phyloP scores from a whole-genome alignment of 92 coral and sea anemone species.

The Pocillopora grandis region DNA sequence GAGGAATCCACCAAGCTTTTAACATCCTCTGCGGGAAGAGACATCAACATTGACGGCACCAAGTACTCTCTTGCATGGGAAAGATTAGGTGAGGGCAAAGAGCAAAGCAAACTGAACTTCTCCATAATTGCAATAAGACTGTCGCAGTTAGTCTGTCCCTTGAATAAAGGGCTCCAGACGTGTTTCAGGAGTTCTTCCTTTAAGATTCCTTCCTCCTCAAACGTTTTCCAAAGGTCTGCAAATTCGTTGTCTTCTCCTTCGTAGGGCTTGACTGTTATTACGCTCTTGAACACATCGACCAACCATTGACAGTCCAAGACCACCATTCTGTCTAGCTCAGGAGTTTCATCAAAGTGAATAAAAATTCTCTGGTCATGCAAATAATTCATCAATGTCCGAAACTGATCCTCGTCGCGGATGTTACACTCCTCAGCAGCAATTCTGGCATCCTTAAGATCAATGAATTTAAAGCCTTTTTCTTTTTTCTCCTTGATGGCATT shows the following conservation, averaged over 20 bases:
- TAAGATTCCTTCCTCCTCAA: background rate
- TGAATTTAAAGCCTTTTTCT: slow-evolving; percentile 4
- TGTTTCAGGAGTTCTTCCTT: background rate
- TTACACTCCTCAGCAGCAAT: background rate
- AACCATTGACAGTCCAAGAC: too few relatives aligned
- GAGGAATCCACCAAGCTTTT: background rate
- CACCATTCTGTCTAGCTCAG: too few relatives aligned
- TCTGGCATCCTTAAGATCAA: slow-evolving; percentile 2
- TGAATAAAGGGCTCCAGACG: background rate
- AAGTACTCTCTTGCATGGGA: slow-evolving; percentile 1
- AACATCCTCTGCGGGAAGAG: background rate
- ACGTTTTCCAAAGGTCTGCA: background rate
- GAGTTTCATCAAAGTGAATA: slow-evolving; percentile 14
- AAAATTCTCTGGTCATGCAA: slow-evolving; percentile 48
- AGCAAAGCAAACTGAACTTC: slow-evolving; percentile 35
- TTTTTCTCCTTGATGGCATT: slow-evolving; percentile 1
- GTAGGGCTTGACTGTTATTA: slow-evolving; percentile 10
- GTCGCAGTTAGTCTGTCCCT: background rate
- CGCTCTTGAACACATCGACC: too few relatives aligned
- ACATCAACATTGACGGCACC: too few relatives aligned
- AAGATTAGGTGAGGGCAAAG: background rate
- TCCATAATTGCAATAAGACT: slow-evolving; percentile 33
- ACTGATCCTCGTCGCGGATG: background rate
- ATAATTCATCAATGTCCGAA: slow-evolving; percentile 33
- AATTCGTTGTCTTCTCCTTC: background rate